A percentile compares a stretch with the other conserved stretches of the same genome.
phyloP scores from a whole-genome alignment of 2,113 vertebrate species.

The Nibea coibor region DNA sequence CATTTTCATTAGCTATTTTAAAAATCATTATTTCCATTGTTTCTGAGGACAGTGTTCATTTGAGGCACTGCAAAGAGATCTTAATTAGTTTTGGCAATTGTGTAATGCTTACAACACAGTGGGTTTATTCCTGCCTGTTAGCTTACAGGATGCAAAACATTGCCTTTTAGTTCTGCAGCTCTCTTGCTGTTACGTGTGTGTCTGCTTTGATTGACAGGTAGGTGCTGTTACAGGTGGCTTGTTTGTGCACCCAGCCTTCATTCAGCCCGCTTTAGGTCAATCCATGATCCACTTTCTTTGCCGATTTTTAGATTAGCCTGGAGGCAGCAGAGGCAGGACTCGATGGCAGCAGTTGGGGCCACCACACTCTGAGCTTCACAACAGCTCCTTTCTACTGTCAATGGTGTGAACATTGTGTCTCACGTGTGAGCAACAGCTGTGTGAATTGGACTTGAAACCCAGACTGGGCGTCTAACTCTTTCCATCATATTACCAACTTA shows the following conservation, averaged over 20 bases:
- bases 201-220: no score
- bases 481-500: background rate
- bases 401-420: slow-evolving; percentile 5
- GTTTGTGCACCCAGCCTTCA: no score
- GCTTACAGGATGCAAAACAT: background rate
- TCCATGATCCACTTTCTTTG: no score
- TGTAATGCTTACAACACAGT: background rate
- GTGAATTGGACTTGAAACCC: background rate
- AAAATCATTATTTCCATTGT: slow-evolving; percentile 11
- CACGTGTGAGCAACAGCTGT: background rate
- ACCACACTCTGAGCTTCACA: no score
- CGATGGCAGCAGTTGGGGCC: no score
- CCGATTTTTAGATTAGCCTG: no score
- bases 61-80: background rate
- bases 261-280: no score
- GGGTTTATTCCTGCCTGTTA: background rate
- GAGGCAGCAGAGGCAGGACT: no score
- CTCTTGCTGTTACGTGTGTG: background rate
- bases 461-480: background rate
- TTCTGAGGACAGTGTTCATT: background rate
- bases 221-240: no score
- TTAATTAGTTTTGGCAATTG: slow-evolving; percentile 11
- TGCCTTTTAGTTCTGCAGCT: background rate
- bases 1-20: slow-evolving; percentile 15
- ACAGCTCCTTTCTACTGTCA: no score